phyloP scores from a whole-genome alignment of 2,888 invertebrate genomes.

The Busseola fusca region DNA sequence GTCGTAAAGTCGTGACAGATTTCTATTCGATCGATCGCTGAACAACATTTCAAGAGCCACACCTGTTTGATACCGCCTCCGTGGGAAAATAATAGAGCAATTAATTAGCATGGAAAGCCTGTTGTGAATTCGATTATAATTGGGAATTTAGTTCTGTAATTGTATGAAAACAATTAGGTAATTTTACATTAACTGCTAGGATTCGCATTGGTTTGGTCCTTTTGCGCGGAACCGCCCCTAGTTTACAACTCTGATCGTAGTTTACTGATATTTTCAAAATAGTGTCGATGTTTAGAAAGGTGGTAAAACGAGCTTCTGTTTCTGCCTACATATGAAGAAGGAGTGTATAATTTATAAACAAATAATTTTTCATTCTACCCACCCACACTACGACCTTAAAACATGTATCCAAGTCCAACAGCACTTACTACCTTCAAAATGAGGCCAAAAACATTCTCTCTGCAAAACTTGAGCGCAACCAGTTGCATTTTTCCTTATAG shows the following conservation, averaged over 20 bases:
- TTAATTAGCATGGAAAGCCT: conserved; percentile 25
- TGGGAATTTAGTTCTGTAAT: background rate
- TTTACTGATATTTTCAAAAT: background rate
- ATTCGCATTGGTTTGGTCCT: background rate
- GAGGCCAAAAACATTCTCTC: conserved; percentile 12
- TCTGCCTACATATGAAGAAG: background rate
- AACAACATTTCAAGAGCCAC: conserved; percentile 46
- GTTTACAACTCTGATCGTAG: background rate
- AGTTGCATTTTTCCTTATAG: conserved; percentile 48
- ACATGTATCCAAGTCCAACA: too few relatives aligned
- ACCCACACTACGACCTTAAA: background rate
- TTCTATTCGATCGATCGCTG: conserved; percentile 23
- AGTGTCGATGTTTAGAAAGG: too few relatives aligned
- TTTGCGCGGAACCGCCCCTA: background rate
- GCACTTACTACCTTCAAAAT: background rate
- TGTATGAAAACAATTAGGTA: background rate
- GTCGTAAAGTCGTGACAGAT: conserved; percentile 50
- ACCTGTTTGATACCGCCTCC: conserved; percentile 30
- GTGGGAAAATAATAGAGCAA: conserved; percentile 44
- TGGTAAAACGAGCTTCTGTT: too few relatives aligned
- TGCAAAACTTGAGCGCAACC: conserved; percentile 33
- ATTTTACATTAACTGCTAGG: background rate
- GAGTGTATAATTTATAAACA: background rate
- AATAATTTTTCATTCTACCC: background rate
- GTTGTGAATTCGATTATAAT: conserved; percentile 2